Conservation (phyloP, 2,888 invertebrate species). For the Heteropelma amictum region DNA sequence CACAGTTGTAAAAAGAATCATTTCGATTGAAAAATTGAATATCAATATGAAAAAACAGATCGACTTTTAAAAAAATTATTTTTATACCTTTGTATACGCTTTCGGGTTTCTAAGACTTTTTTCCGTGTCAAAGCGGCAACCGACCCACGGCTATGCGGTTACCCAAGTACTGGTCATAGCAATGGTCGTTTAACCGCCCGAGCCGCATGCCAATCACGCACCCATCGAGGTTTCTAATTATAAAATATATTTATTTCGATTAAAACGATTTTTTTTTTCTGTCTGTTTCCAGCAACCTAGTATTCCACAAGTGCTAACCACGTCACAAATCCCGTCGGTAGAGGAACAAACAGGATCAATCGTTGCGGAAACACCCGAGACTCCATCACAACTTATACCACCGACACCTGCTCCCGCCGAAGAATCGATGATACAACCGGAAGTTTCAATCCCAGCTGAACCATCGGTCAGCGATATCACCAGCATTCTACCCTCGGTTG, state of each 20-base stretch:
- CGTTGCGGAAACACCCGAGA: conserved; percentile 51
- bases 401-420: conserved; percentile 61
- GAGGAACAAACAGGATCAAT: conserved; percentile 60
- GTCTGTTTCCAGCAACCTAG: conserved; percentile 44
- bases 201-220: too few species aligned
- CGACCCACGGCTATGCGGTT: too few species aligned
- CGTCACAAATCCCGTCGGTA: conserved; percentile 52
- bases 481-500: conserved; percentile 68
- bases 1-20: too few species aligned
- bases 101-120: too few species aligned
- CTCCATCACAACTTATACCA: conserved; percentile 56
- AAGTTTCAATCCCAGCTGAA: conserved; percentile 70
- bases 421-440: conserved; percentile 68
- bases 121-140: too few species aligned
- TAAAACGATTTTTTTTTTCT: not conserved
- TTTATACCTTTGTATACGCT: too few species aligned
- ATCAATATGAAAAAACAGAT: too few species aligned
- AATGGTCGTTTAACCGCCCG: too few species aligned
- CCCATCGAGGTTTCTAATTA: too few species aligned
- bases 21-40: too few species aligned
- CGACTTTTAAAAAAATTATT: too few species aligned
- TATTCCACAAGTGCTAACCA: conserved; percentile 45
- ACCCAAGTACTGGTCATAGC: too few species aligned
- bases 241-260: not conserved
- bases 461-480: conserved; percentile 70